These are phyloP conservation scores for Aphelinus atriplicis DNA, from an alignment of 1,140 invertebrate species.

Conservation along the genomic window DNA sequence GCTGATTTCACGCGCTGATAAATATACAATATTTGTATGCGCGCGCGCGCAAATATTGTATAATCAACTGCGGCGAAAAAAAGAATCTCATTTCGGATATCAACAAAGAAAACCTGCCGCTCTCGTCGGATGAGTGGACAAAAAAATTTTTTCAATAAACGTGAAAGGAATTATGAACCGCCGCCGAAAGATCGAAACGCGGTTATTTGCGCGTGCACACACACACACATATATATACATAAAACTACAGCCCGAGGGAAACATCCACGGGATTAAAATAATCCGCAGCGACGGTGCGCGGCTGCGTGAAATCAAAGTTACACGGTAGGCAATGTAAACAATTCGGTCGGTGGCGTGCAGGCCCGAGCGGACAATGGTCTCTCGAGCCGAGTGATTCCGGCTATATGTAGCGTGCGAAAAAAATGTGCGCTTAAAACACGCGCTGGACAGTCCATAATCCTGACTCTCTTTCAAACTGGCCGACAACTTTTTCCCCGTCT, in stretches of 20 bases:
- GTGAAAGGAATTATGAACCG: slow-evolving; percentile 14
- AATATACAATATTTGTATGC: too few relatives aligned
- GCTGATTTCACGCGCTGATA: too few relatives aligned
- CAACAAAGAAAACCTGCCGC: too few relatives aligned
- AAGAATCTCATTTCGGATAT: too few relatives aligned
- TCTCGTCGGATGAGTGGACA: too few relatives aligned
- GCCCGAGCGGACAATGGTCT: neutral
- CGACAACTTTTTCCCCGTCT: neutral
- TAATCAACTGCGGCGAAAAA: too few relatives aligned
- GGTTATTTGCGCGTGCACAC: neutral
- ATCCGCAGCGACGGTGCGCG: neutral
- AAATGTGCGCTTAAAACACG: slow-evolving; percentile 12
- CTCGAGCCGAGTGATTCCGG: neutral
- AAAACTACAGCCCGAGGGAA: neutral
- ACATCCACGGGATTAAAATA: slow-evolving; percentile 25
- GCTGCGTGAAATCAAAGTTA: slow-evolving; percentile 35
- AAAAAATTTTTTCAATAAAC: neutral
- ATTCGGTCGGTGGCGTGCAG: slow-evolving; percentile 1
- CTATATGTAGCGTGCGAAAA: slow-evolving; percentile 26
- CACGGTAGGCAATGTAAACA: slow-evolving; percentile 26
- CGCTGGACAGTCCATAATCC: slow-evolving; percentile 16
- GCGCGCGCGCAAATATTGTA: too few relatives aligned
- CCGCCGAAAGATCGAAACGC: neutral
- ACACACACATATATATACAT: neutral
- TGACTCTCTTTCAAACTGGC: neutral